phyloP scores from a whole-genome alignment of 2,113 vertebrate genomes.

The Emydocephalus ijimae region DNA sequence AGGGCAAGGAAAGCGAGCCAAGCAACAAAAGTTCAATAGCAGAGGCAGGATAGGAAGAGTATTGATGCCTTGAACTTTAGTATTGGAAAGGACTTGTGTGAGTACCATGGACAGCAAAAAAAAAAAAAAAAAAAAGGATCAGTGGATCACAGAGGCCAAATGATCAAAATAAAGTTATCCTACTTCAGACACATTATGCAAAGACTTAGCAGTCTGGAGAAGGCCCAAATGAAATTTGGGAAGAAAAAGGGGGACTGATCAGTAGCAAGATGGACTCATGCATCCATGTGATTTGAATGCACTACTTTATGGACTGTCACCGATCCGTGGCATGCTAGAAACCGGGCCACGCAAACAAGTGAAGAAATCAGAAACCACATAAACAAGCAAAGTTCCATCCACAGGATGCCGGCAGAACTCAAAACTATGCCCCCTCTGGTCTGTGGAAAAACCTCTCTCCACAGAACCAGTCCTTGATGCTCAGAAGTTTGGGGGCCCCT shows the following conservation, averaged over 20 bases:
- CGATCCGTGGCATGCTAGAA: too few species aligned
- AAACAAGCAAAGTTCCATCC: too few species aligned
- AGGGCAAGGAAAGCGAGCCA: neutral
- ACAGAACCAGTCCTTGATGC: too few species aligned
- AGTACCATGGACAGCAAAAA: neutral
- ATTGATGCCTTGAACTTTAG: neutral
- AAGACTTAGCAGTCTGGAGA: neutral
- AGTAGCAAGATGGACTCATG: neutral
- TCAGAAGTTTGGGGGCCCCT: too few species aligned
- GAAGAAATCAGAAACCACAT: too few species aligned
- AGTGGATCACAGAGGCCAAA: neutral
- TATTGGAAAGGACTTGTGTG: too few species aligned
- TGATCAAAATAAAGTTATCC: neutral
- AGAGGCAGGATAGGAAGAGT: neutral
- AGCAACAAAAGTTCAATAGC: neutral
- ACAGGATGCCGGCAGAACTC: too few species aligned
- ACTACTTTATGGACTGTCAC: neutral
- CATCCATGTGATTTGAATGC: neutral
- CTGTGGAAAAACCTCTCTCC: too few species aligned
- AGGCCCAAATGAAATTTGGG: neutral
- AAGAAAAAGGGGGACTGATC: neutral
- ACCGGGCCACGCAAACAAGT: too few species aligned
- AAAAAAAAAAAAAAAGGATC: neutral
- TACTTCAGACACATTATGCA: neutral
- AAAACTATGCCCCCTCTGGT: too few species aligned